Conservation (phyloP, 2,888 invertebrate genomes). For the Acholoe squamosa region DNA sequence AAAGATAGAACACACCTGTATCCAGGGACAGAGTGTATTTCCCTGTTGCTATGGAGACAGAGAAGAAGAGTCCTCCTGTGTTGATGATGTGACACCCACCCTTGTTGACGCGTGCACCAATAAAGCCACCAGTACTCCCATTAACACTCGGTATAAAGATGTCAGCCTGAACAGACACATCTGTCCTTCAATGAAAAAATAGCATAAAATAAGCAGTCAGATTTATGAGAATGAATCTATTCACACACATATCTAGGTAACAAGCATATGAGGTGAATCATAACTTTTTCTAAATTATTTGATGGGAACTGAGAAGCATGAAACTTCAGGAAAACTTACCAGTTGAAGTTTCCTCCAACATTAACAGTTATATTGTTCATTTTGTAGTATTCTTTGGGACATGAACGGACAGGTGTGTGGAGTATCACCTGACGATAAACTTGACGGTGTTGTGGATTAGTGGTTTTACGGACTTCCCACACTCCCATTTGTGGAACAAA, state of each 20-base stretch:
- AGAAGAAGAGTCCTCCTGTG: conserved; percentile 78
- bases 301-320: too few relatives aligned
- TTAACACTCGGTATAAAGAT: conserved; percentile 72
- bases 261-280: too few relatives aligned
- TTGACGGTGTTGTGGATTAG: conserved; percentile 71
- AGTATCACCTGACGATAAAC: conserved; percentile 80
- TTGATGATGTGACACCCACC: conserved; percentile 77
- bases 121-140: conserved; percentile 76
- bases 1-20: conserved; percentile 71
- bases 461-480: conserved; percentile 76
- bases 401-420: conserved; percentile 78
- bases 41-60: conserved; percentile 66
- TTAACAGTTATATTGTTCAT: conserved; percentile 71
- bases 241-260: too few relatives aligned
- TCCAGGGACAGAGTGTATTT: conserved; percentile 72
- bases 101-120: conserved; percentile 77
- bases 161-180: conserved; percentile 60
- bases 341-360: conserved; percentile 77
- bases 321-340: conserved; percentile 72
- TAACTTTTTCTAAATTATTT: too few relatives aligned
- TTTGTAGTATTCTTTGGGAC: conserved; percentile 64
- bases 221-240: too few relatives aligned
- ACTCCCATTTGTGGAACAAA: conserved; percentile 81
- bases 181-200: conserved; percentile 28
- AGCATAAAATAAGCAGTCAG: too few relatives aligned